phyloP scores from a whole-genome alignment of 2,888 invertebrate genomes.

The Melanostoma scalare region DNA sequence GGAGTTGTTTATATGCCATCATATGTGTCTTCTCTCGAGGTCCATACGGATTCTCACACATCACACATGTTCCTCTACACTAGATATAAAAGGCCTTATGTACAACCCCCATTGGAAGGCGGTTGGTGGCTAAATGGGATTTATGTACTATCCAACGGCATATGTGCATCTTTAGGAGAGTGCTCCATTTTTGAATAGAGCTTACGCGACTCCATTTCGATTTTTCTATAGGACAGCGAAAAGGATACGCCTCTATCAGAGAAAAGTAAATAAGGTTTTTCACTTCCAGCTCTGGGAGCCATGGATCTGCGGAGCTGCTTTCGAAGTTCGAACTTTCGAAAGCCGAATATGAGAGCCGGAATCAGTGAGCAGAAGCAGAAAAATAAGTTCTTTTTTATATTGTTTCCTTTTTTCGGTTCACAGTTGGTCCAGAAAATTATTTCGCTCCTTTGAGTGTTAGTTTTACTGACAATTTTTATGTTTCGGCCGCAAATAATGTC shows the following conservation, averaged over 20 bases:
- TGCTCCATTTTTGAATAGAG: slow-evolving; percentile 59
- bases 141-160: slow-evolving; percentile 73
- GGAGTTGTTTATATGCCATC: slow-evolving; percentile 81
- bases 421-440: slow-evolving; percentile 42
- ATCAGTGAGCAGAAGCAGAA: slow-evolving; percentile 41
- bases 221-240: slow-evolving; percentile 79
- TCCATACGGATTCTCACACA: slow-evolving; percentile 82
- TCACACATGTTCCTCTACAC: slow-evolving; percentile 81
- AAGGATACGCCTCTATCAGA: slow-evolving; percentile 46
- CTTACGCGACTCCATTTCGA: slow-evolving; percentile 79
- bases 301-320: slow-evolving; percentile 26
- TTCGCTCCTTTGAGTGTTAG: slow-evolving; percentile 58
- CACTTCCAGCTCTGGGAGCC: background rate
- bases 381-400: background rate
- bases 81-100: slow-evolving; percentile 69
- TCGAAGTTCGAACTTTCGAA: slow-evolving; percentile 54
- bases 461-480: slow-evolving; percentile 65
- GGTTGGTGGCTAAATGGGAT: slow-evolving; percentile 66
- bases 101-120: slow-evolving; percentile 72
- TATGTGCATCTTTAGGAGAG: slow-evolving; percentile 78
- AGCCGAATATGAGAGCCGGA: slow-evolving; percentile 45
- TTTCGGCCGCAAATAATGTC: slow-evolving; percentile 37
- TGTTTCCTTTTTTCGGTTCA: background rate
- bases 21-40: slow-evolving; percentile 79
- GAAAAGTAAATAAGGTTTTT: slow-evolving; percentile 32